Evolutionary conservation across 1,140 invertebrate genomes (phyloP), one percentile per base, ranked within the genome.

Genomic region (Drosophila sp.): DNA sequence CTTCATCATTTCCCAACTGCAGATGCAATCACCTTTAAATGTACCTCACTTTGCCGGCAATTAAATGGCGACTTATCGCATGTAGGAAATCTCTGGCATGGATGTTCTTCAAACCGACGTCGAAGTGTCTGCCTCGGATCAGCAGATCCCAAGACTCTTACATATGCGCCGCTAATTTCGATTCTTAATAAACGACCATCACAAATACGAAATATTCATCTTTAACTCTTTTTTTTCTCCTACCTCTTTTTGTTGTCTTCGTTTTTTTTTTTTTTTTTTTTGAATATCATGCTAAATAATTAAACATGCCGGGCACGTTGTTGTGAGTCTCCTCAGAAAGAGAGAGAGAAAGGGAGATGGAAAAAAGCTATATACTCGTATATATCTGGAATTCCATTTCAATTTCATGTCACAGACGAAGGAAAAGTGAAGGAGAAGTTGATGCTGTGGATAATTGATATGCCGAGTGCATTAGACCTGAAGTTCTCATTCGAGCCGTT

Each of bases 281-380:
- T 86, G 82, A 86, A 86, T 86, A 86, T 86, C 82, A 86, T 86
- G 66, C 72, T 76, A 83, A 79, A 86, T 86, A 86, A 86, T 86
- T 86, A 86, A 86, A 87, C 79, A 83, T 79, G 66, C 82, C 76
- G 50, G 70, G 83, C 82, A 87, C 82, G 83, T 87, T 72, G 79
- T 61, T 68, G 62, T 76, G 83, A 71, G 70, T 81, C 67, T 80
- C 68, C 66, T 68, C 56, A 57, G 40, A 63, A 38, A 10, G 35
- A 38, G 72, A 50, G 35, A 38, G 38, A 55, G 57, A 67, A 35
- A 79, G 80, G 75, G 23, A 50, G 17, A 23, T 47, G 17, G 44
- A 6, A 6, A n/a, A 10, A 17, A 17, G 17, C 3, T 38, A 38
- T 11, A 11, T 38, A 38, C 3, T 11, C 25, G 25, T 50, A 70